Evolutionary conservation across 1,140 invertebrate genomes (phyloP).

Genomic region (Penaeus vannamei): DNA sequence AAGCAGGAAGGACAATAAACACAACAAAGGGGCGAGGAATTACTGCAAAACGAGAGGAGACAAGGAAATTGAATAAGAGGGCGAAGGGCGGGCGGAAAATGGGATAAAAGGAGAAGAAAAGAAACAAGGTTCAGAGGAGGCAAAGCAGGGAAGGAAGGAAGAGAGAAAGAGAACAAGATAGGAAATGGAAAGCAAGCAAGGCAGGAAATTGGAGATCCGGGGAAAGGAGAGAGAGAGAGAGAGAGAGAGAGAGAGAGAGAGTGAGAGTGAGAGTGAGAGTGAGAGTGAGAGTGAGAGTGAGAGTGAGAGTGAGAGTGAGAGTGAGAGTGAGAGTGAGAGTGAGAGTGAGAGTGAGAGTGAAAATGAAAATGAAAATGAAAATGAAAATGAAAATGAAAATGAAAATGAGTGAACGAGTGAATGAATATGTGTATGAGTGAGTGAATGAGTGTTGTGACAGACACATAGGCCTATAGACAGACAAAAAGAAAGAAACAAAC

Average conservation of each 20-base stretch:
- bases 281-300: background rate
- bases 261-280: background rate
- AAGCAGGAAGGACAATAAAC: too few relatives aligned
- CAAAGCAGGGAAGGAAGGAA: background rate
- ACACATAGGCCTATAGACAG: too few relatives aligned
- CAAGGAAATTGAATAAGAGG: background rate
- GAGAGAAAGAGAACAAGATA: conserved; percentile 29
- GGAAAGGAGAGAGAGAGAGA: background rate
- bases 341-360: conserved; percentile 16
- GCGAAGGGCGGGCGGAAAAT: background rate
- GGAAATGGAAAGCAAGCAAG: conserved; percentile 3
- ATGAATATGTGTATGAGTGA: too few relatives aligned
- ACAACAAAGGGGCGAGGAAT: too few relatives aligned
- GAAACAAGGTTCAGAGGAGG: background rate
- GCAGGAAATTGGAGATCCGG: background rate
- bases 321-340: background rate
- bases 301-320: background rate
- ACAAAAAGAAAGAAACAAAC: too few relatives aligned
- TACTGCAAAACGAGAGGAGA: too few relatives aligned
- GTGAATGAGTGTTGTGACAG: too few relatives aligned
- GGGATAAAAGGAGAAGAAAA: conserved; percentile 25
- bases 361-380: too few relatives aligned
- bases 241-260: background rate
- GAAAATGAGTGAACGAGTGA: too few relatives aligned
- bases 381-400: background rate